Conservation (phyloP, 2,888 invertebrate species). For the Cantharis flavilabris region DNA sequence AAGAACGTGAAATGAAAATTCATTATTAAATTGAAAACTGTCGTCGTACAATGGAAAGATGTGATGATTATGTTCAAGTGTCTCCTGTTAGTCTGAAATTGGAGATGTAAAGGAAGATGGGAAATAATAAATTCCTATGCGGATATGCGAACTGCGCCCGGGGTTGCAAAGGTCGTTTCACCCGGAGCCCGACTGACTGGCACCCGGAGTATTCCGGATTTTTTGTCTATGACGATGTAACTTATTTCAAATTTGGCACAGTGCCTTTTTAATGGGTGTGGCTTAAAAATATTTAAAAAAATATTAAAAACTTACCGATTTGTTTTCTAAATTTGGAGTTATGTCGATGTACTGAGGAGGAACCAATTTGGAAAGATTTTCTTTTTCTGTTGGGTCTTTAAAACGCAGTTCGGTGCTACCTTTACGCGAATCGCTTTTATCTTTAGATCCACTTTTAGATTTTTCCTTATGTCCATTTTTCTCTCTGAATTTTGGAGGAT, state of each 20-base stretch:
- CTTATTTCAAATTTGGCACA: neutral
- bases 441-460: conserved; percentile 28
- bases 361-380: conserved; percentile 36
- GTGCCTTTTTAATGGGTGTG: neutral
- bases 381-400: conserved; percentile 28
- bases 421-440: conserved; percentile 24
- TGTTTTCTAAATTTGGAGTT: conserved; percentile 50
- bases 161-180: conserved; percentile 18
- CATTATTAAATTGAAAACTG: neutral
- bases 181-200: conserved; percentile 29
- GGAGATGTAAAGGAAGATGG: neutral
- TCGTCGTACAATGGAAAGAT: neutral
- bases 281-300: neutral
- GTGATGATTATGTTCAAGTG: neutral
- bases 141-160: neutral
- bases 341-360: conserved; percentile 54
- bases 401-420: conserved; percentile 18
- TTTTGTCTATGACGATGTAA: neutral
- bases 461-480: conserved; percentile 22
- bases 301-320: conserved; percentile 48
- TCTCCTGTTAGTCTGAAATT: neutral
- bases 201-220: conserved; percentile 15
- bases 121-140: neutral
- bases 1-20: neutral
- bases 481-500: conserved; percentile 9